phyloP scores from a whole-genome alignment of 2,888 invertebrate genomes.

The Nectonema munidae region DNA sequence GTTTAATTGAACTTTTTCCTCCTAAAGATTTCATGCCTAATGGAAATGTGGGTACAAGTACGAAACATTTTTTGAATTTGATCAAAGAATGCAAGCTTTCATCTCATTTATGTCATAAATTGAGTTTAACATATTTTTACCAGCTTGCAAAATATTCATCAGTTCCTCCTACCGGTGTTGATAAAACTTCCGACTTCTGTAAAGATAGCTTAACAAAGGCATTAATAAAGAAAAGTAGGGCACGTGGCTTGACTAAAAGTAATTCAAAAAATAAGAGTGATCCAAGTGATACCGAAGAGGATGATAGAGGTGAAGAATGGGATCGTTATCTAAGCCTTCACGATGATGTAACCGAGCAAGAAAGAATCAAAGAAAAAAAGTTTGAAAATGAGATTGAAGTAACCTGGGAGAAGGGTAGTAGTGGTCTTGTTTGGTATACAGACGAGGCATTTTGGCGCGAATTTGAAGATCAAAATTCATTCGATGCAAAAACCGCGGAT shows the following conservation, averaged over 20 bases:
- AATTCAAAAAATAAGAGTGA: not conserved
- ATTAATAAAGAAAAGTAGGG: too few relatives aligned
- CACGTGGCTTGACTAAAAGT: not conserved
- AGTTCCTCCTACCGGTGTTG: not conserved
- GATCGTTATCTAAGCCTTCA: conserved; percentile 27
- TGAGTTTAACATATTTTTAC: conserved; percentile 23
- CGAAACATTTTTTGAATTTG: conserved; percentile 24
- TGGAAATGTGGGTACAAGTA: conserved; percentile 30
- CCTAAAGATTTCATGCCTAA: conserved; percentile 25
- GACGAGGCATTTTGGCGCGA: conserved; percentile 29
- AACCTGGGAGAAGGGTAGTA: conserved; percentile 31
- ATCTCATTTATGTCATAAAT: conserved; percentile 24
- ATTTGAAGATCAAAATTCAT: conserved; percentile 21
- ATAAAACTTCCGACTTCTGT: too few relatives aligned
- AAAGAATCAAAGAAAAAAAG: conserved; percentile 26
- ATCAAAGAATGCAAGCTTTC: conserved; percentile 27
- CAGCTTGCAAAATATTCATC: not conserved
- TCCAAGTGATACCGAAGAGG: conserved; percentile 20
- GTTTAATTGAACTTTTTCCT: conserved; percentile 22
- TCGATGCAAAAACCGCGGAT: conserved; percentile 29
- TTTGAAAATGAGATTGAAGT: conserved; percentile 23
- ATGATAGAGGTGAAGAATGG: too few relatives aligned
- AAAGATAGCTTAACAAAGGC: too few relatives aligned
- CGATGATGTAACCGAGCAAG: conserved; percentile 26
- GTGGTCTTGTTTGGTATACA: conserved; percentile 30